Evolutionary conservation across 1,140 invertebrate genomes (phyloP), one percentile per base, ranked within the genome.

Genomic region (Drosophila kohkoa): DNA sequence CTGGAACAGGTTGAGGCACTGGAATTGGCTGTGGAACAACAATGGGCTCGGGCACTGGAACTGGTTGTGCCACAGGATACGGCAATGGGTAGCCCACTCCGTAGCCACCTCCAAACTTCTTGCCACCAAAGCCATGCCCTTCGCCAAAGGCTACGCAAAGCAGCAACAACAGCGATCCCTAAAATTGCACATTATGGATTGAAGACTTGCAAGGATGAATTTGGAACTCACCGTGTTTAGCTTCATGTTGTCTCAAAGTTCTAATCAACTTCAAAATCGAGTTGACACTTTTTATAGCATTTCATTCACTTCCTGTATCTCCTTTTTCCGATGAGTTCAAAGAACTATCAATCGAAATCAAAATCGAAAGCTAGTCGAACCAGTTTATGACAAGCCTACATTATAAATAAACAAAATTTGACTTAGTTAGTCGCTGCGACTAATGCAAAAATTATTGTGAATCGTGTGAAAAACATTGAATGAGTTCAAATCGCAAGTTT

Each of bases 381-480:
- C 76, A 63, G 82, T 86, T 86, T 49, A 49, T 51, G 41, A 41
- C 46, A 28, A 75, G 30, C 15, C 49, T n/a, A 66, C 28, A 6
- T 49, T 28, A 64, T 79, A 54, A 64, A 87, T 73, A 76, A 67
- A 67, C 69, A 38, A 73, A 73, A 68, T 67, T 59, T 62, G 70
- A 30, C 52, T 72, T 66, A 52, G 58, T 86, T 88, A 88, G 83
- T 78, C 65, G 30, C 70, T 81, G 59, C 78, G 60, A 89, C 85
- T 89, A 88, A 65, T 30, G 78, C 57, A 13, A 73, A 77, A 69
- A 71, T 48, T 52, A 63, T 80, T 77, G 68, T 58, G 66, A 68
- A 80, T 69, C 77, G 81, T 89, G 86, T 55, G 85, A 89, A 86
- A 72, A 82, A 57, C 86, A 89, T 90, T 86, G 79, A 86, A 51